Percentiles rank a stretch among this genome's conserved stretches.
phyloP scores from a whole-genome alignment of 2,888 invertebrate genomes.

The Acrobasis repandana region DNA sequence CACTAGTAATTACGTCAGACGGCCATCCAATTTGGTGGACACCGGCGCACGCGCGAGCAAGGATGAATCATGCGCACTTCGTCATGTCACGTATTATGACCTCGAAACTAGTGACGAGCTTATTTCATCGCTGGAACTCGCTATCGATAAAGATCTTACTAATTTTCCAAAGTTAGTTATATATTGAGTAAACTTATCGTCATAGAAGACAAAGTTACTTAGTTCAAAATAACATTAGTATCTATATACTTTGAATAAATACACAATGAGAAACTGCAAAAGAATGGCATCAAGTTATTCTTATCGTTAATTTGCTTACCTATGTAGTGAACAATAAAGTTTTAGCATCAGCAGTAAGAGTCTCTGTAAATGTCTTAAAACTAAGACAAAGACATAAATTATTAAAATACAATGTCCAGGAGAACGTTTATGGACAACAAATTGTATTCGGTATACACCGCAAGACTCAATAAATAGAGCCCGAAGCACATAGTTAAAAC shows the following conservation, averaged over 20 bases:
- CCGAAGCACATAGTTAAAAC: constrained; percentile 50
- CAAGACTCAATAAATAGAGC: constrained; percentile 55
- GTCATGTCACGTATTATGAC: constrained; percentile 69
- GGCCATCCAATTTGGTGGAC: constrained; percentile 25
- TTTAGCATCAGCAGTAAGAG: constrained; percentile 3
- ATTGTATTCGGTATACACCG: constrained; percentile 44
- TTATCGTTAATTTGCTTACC: neutral
- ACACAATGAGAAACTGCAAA: too few species aligned
- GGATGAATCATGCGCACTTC: constrained; percentile 71
- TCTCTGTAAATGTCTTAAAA: constrained; percentile 21
- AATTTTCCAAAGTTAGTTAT: neutral
- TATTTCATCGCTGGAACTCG: constrained; percentile 22
- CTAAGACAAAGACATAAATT: constrained; percentile 35
- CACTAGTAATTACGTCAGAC: constrained; percentile 17
- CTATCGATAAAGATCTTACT: constrained; percentile 43
- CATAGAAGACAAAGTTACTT: too few species aligned
- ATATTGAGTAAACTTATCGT: neutral
- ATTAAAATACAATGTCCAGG: constrained; percentile 40
- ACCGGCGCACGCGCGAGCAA: constrained; percentile 51
- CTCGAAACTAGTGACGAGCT: constrained; percentile 62
- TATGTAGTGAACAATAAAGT: neutral
- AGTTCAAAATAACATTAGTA: too few species aligned
- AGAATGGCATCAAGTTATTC: neutral
- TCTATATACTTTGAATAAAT: too few species aligned
- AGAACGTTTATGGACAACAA: constrained; percentile 41